phyloP scores from a whole-genome alignment of 2,888 invertebrate species.

The Pycnomerus fuliginosus region DNA sequence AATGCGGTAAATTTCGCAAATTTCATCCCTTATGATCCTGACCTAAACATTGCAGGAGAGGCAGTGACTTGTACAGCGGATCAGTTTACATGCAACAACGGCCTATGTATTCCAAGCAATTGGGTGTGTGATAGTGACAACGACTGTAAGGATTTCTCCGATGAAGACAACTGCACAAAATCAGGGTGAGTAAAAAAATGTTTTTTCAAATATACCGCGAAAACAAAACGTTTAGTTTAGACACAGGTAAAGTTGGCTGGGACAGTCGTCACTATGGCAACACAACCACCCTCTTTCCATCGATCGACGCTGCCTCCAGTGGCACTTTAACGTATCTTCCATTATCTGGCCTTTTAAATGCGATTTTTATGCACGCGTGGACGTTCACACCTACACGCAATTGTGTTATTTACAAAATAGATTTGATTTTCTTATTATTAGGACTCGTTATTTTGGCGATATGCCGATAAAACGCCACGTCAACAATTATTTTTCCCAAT shows the following conservation, averaged over 20 bases:
- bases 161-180: constrained; percentile 73
- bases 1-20: constrained; percentile 67
- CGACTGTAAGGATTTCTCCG: constrained; percentile 78
- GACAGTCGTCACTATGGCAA: constrained; percentile 22
- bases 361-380: no score
- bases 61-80: constrained; percentile 65
- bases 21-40: neutral
- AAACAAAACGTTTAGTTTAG: neutral
- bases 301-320: constrained; percentile 23
- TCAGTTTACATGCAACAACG: constrained; percentile 76
- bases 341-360: constrained; percentile 16
- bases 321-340: constrained; percentile 18
- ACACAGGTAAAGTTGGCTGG: constrained; percentile 23
- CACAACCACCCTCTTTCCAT: constrained; percentile 25
- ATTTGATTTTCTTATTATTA: no score
- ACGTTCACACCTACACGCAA: no score
- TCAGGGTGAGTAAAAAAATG: constrained; percentile 59
- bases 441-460: no score
- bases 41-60: constrained; percentile 39
- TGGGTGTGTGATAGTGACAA: constrained; percentile 78
- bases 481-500: no score
- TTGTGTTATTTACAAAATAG: no score
- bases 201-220: neutral
- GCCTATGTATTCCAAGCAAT: constrained; percentile 71
- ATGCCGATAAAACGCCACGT: no score